phyloP scores from a whole-genome alignment of 1,140 invertebrate species.

The Yoshiicerus persimilis region DNA sequence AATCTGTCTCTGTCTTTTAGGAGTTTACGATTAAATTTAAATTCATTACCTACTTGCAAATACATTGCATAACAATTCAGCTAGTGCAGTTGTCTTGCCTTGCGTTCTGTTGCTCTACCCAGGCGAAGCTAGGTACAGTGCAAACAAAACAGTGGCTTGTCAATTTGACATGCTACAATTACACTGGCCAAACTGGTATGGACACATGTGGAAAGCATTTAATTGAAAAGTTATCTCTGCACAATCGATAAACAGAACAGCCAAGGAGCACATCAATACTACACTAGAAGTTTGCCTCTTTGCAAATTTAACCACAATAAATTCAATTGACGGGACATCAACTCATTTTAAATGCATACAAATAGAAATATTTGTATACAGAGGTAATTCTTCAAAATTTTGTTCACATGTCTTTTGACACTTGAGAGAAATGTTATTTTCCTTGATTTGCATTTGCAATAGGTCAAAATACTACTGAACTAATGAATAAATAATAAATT shows the following conservation, averaged over 20 bases:
- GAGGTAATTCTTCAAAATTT: too few relatives aligned
- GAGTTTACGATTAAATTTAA: not conserved
- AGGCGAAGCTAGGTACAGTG: not conserved
- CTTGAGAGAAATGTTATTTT: not conserved
- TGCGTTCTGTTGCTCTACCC: not conserved
- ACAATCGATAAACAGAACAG: not conserved
- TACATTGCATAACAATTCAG: not conserved
- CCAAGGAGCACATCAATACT: not conserved
- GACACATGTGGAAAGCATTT: not conserved
- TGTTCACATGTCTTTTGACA: not conserved
- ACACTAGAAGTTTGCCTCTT: too few relatives aligned
- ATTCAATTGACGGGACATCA: not conserved
- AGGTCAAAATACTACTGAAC: not conserved
- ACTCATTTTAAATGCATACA: too few relatives aligned
- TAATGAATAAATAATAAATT: not conserved
- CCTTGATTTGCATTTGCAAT: not conserved
- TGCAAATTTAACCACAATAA: not conserved
- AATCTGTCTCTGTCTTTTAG: not conserved
- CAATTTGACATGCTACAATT: not conserved
- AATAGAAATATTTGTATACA: not conserved
- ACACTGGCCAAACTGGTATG: not conserved
- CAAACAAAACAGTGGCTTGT: not conserved
- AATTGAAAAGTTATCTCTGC: conserved; percentile 7
- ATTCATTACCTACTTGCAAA: not conserved
- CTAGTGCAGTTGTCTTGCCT: not conserved